phyloP scores from a whole-genome alignment of 37 sponge, comb jelly and placozoan species.

The Eunapius fragilis region DNA sequence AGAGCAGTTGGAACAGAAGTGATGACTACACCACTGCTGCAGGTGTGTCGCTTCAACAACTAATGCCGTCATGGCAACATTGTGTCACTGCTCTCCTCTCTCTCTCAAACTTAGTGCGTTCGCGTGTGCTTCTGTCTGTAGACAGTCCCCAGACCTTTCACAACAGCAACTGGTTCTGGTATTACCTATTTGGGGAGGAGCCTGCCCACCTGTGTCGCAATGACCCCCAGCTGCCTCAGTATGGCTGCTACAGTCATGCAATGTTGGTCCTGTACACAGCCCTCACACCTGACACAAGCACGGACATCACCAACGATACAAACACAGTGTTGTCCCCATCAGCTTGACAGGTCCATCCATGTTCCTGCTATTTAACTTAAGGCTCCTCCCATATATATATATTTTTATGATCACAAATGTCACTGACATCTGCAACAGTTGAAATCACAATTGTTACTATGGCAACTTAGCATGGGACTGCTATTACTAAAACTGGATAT shows the following conservation, averaged over 20 bases:
- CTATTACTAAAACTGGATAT: background rate
- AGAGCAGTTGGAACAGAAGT: conserved; percentile 17
- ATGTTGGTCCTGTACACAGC: background rate
- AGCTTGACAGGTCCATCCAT: background rate
- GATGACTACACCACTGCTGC: conserved; percentile 45
- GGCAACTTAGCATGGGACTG: background rate
- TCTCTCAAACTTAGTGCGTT: conserved; percentile 34
- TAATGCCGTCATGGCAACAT: background rate
- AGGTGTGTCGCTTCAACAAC: conserved; percentile 13
- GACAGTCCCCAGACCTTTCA: conserved; percentile 23
- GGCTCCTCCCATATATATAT: background rate
- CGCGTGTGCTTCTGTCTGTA: conserved; percentile 56
- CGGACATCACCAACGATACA: background rate
- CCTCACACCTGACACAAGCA: background rate
- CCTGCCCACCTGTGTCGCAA: background rate
- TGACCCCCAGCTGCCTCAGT: background rate
- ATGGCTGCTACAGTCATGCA: background rate
- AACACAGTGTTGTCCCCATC: background rate
- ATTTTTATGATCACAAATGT: background rate
- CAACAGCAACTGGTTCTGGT: conserved; percentile 30
- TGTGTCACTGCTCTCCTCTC: background rate
- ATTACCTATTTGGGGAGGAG: conserved; percentile 23
- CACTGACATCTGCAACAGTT: too few relatives aligned
- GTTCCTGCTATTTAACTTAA: background rate
- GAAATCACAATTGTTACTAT: background rate